A percentile compares a stretch with the other conserved stretches of the same genome.
Conservation (phyloP, 2,888 invertebrate species). For the Campopleginae sp. region DNA sequence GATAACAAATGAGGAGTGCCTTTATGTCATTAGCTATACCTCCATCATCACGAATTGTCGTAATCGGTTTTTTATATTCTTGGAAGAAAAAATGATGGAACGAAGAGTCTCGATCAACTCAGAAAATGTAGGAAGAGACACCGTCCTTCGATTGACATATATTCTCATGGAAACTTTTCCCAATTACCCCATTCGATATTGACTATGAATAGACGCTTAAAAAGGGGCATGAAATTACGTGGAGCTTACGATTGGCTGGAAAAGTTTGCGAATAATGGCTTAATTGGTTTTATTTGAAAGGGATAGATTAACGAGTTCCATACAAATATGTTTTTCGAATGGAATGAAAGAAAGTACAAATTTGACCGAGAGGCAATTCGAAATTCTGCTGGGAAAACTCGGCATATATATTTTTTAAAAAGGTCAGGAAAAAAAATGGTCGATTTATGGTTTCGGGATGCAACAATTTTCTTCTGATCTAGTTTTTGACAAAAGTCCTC, state of each 20-base stretch:
- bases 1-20: background rate
- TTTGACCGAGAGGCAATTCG: no score
- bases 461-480: background rate
- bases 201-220: background rate
- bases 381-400: background rate
- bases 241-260: background rate
- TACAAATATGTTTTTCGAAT: background rate
- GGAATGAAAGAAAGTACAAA: background rate
- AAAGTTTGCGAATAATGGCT: background rate
- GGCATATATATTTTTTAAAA: background rate
- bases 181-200: background rate
- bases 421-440: background rate
- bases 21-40: background rate
- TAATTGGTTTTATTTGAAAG: background rate
- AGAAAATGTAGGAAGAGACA: background rate
- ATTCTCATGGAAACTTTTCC: background rate
- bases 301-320: background rate
- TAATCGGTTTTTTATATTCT: conserved; percentile 10
- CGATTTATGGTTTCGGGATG: background rate
- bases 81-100: background rate
- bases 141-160: background rate
- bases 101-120: background rate
- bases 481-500: background rate
- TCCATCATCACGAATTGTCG: background rate
- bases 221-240: background rate